phyloP scores from a whole-genome alignment of 2,888 invertebrate genomes.

The Philopedon plagiatum region DNA sequence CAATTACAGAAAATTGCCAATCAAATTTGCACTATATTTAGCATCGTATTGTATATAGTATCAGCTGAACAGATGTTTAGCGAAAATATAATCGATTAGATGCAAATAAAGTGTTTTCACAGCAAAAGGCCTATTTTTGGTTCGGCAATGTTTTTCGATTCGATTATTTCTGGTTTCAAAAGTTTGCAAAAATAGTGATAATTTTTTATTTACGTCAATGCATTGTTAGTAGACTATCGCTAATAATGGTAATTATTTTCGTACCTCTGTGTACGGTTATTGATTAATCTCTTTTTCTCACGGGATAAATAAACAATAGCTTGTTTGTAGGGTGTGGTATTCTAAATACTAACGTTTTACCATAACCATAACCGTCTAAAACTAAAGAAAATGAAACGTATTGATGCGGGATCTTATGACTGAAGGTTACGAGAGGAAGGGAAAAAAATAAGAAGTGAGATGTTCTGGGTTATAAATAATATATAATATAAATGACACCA shows the following conservation, averaged over 20 bases:
- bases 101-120: not conserved
- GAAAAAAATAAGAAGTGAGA: too few relatives aligned
- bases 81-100: conserved; percentile 7
- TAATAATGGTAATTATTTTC: not conserved
- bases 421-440: too few relatives aligned
- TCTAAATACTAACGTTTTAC: too few relatives aligned
- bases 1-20: not conserved
- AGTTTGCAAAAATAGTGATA: not conserved
- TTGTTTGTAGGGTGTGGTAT: not conserved
- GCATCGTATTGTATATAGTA: not conserved
- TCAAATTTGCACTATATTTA: conserved; percentile 3
- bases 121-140: not conserved
- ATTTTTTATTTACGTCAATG: not conserved
- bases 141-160: not conserved
- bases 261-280: not conserved
- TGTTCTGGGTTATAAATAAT: too few relatives aligned
- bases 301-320: not conserved
- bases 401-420: too few relatives aligned
- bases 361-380: too few relatives aligned
- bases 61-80: not conserved
- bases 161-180: not conserved
- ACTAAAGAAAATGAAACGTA: too few relatives aligned
- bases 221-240: not conserved
- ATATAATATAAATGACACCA: too few relatives aligned
- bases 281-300: not conserved